A percentile compares a stretch with the other conserved stretches of the same genome.
Conservation (phyloP, 2,888 invertebrate species). For the Amiota minor region DNA sequence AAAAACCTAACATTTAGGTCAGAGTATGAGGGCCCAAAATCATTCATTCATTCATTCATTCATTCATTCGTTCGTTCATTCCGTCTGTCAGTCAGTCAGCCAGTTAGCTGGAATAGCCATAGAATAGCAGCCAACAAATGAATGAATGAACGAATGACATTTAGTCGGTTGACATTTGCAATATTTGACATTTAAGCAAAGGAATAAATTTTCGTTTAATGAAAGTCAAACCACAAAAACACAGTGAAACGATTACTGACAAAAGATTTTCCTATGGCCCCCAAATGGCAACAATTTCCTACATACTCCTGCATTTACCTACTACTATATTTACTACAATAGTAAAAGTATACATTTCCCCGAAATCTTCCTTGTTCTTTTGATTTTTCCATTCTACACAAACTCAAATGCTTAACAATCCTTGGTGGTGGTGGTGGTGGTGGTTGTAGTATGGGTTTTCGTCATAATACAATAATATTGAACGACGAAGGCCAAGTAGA, state of each 20-base stretch:
- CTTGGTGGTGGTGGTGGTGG: too few relatives aligned
- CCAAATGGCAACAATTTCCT: too few relatives aligned
- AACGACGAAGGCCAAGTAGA: too few relatives aligned
- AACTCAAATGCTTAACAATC: too few relatives aligned
- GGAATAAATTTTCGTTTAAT: constrained; percentile 66
- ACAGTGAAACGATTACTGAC: constrained; percentile 29
- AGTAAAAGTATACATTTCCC: too few relatives aligned
- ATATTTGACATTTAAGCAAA: constrained; percentile 67
- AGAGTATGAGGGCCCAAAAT: background rate
- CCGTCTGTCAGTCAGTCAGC: background rate
- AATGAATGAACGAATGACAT: constrained; percentile 49
- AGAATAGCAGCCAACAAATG: too few relatives aligned
- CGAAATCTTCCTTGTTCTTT: too few relatives aligned
- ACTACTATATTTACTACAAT: too few relatives aligned
- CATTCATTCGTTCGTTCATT: background rate
- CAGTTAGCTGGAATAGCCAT: background rate
- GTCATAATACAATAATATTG: too few relatives aligned
- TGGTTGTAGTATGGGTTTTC: too few relatives aligned
- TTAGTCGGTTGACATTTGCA: constrained; percentile 48
- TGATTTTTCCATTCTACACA: too few relatives aligned
- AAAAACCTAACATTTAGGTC: constrained; percentile 43
- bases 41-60: background rate
- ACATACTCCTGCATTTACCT: too few relatives aligned
- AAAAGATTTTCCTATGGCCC: background rate
- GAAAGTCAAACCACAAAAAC: constrained; percentile 53